phyloP scores from a whole-genome alignment of 2,888 invertebrate genomes.

The Philereme transversata region DNA sequence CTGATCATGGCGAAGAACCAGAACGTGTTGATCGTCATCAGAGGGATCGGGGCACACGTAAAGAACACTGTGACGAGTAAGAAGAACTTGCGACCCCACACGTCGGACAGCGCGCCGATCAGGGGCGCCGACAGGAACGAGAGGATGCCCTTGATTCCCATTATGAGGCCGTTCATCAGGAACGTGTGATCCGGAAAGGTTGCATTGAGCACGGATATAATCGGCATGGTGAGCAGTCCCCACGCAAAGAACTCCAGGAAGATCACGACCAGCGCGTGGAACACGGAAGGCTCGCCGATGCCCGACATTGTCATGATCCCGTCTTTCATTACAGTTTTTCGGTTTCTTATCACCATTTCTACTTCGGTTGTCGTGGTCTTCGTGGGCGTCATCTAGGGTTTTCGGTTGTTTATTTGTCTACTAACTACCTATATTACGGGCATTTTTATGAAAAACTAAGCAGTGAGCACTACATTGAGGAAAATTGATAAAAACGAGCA shows the following conservation, averaged over 20 bases:
- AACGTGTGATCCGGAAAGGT: conserved; percentile 99
- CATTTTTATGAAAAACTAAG: conserved; percentile 63
- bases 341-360: conserved; percentile 93
- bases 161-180: conserved; percentile 99
- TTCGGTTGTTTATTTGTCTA: conserved; percentile 64
- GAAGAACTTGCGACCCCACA: conserved; percentile 99
- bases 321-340: conserved; percentile 94
- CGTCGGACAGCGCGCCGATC: conserved; percentile 98
- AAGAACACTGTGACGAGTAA: conserved; percentile 98
- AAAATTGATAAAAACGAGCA: conserved; percentile 66
- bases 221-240: conserved; percentile 99
- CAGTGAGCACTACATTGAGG: conserved; percentile 74
- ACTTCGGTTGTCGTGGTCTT: conserved; percentile 93
- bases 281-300: conserved; percentile 97
- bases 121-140: conserved; percentile 99
- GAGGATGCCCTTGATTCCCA: conserved; percentile 98
- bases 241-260: conserved; percentile 99
- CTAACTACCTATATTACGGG: conserved; percentile 71
- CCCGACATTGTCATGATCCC: conserved; percentile 94
- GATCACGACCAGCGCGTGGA: conserved; percentile 99
- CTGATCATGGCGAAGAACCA: conserved; percentile 99
- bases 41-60: conserved; percentile 99
- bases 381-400: conserved; percentile 87
- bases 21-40: conserved; percentile 99
- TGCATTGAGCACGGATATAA: conserved; percentile 96